Percentiles rank a stretch among this genome's conserved stretches.
Conservation (phyloP, 2,888 invertebrate genomes). For the Sminthurinus aureus region DNA sequence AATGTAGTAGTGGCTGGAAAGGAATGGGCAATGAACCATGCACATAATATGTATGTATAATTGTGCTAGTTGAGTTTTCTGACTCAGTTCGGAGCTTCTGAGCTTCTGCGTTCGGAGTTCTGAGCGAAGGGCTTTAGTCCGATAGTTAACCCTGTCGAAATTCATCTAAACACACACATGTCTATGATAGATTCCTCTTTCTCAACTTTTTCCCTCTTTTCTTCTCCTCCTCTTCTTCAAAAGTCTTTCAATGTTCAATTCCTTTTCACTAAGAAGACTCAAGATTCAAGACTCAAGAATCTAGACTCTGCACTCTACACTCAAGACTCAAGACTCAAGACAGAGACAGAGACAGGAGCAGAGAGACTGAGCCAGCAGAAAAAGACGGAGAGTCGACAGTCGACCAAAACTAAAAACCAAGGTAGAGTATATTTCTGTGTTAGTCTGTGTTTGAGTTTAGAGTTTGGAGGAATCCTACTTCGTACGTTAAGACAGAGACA, state of each 20-base stretch:
- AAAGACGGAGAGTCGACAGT: background rate
- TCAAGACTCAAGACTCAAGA: background rate
- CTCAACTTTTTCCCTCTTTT: background rate
- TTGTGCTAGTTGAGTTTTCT: too few species aligned
- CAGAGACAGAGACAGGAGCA: too few species aligned
- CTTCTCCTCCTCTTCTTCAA: background rate
- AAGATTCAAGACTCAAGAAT: background rate
- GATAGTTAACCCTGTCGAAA: constrained; percentile 27
- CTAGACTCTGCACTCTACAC: background rate
- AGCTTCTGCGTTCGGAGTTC: background rate
- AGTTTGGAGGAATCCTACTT: background rate
- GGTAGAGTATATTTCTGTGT: background rate
- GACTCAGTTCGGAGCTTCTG: too few species aligned
- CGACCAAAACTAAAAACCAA: background rate
- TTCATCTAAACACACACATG: constrained; percentile 9
- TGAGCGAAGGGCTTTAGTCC: constrained; percentile 20
- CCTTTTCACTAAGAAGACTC: background rate
- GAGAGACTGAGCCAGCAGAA: too few species aligned
- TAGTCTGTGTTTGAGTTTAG: background rate
- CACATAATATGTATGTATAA: background rate
- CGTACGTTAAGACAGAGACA: background rate
- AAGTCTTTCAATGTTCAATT: background rate
- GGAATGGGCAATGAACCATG: constrained; percentile 22
- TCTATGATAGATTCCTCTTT: background rate
- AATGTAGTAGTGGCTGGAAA: background rate